These are phyloP conservation scores for Chionodraco myersi DNA, from an alignment of 2,113 vertebrate genomes.

Conservation along the genomic window DNA sequence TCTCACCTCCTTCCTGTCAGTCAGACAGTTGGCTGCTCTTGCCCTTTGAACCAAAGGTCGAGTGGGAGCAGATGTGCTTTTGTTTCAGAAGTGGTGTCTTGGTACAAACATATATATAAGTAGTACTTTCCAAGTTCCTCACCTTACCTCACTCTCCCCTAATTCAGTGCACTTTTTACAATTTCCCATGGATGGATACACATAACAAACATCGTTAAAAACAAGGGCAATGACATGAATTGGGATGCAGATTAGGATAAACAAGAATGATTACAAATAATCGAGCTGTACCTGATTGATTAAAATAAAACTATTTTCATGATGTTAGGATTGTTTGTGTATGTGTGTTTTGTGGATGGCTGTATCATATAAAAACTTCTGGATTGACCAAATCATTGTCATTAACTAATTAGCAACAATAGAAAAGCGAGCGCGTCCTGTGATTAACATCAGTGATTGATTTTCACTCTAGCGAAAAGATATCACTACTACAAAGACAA, in stretches of 20 bases:
- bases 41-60: conserved; percentile 58
- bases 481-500: conserved; percentile 41
- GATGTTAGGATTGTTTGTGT: conserved; percentile 3
- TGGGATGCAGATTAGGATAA: conserved; percentile 9
- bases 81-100: conserved; percentile 56
- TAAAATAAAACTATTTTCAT: not conserved
- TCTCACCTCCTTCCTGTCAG: conserved; percentile 41
- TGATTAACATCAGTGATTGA: conserved; percentile 24
- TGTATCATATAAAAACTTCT: conserved; percentile 12
- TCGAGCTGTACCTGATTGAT: conserved; percentile 9
- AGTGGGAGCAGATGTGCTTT: conserved; percentile 63
- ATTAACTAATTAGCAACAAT: conserved; percentile 8
- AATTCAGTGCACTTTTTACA: conserved; percentile 10
- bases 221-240: conserved; percentile 13
- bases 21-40: conserved; percentile 58
- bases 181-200: conserved; percentile 7
- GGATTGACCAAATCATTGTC: not conserved
- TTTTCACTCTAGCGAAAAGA: not conserved
- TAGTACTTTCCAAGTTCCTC: conserved; percentile 19
- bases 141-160: conserved; percentile 7
- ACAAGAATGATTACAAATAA: conserved; percentile 34
- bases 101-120: not conserved
- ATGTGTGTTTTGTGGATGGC: not conserved
- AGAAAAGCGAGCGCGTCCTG: conserved; percentile 8
- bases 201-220: conserved; percentile 17